These are phyloP conservation scores for Perognathus longimembris DNA, from an alignment of 2,113 vertebrate genomes.

Conservation along the genomic window DNA sequence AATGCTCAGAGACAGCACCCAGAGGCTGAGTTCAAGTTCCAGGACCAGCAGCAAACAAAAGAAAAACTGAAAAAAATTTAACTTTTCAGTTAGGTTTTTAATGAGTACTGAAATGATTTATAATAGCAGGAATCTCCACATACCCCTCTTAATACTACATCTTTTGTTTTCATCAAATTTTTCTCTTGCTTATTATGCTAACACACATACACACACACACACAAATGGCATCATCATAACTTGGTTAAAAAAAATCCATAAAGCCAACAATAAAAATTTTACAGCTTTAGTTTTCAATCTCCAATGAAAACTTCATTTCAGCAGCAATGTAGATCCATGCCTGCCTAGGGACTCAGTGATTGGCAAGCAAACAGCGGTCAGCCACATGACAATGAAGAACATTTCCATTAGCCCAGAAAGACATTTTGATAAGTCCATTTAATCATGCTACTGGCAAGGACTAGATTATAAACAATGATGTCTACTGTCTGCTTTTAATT, in stretches of 20 bases:
- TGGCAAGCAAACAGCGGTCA: conserved; percentile 8
- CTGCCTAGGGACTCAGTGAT: neutral
- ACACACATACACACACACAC: too few species aligned
- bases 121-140: neutral
- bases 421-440: conserved; percentile 59
- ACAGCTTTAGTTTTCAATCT: conserved; percentile 18
- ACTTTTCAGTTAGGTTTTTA: conserved; percentile 1
- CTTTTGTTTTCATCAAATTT: conserved; percentile 62
- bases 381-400: conserved; percentile 39
- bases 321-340: neutral
- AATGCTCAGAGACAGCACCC: too few species aligned
- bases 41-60: too few species aligned
- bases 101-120: conserved; percentile 44
- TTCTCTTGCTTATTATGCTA: conserved; percentile 22
- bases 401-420: conserved; percentile 48
- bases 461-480: conserved; percentile 57
- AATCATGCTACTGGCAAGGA: conserved; percentile 47
- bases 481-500: conserved; percentile 50
- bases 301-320: conserved; percentile 45
- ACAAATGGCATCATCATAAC: conserved; percentile 25
- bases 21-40: too few species aligned
- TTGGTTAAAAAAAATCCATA: conserved; percentile 35
- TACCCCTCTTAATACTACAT: neutral
- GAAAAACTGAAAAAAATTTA: too few species aligned
- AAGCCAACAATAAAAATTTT: conserved; percentile 11